Conservation (phyloP, 2,113 vertebrate genomes). For the Balaeniceps rex region DNA sequence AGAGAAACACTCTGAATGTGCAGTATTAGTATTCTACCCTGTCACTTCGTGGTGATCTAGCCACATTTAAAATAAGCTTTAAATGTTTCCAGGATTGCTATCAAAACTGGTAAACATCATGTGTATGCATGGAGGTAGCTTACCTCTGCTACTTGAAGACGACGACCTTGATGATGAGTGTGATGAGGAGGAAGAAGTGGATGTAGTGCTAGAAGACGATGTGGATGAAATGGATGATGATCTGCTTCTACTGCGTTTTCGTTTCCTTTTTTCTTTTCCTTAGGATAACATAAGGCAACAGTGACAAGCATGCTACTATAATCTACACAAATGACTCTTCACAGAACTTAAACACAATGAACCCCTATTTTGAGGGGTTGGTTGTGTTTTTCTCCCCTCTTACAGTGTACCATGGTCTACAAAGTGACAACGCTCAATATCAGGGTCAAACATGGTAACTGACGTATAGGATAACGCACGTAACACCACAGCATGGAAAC, state of each 20-base stretch:
- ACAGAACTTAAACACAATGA: background rate
- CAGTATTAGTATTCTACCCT: background rate
- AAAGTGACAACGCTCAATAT: no score
- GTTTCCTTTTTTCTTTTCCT: constrained; percentile 80
- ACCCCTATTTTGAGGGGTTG: fast-evolving
- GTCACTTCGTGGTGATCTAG: background rate
- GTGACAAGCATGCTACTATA: background rate
- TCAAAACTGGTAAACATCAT: background rate
- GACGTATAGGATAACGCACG: background rate
- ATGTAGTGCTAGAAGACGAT: constrained; percentile 67
- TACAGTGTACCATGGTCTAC: fast-evolving
- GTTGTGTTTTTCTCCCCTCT: no score
- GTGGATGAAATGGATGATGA: constrained; percentile 79
- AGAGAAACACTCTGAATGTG: background rate
- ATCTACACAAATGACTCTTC: background rate
- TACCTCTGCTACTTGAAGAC: constrained; percentile 79
- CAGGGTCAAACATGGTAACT: fast-evolving
- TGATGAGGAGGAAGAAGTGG: constrained; percentile 64
- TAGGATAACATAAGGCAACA: background rate
- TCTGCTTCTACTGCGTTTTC: constrained; percentile 82
- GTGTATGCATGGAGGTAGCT: background rate
- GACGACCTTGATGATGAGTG: constrained; percentile 60
- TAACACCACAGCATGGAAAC: fast-evolving
- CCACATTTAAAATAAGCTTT: background rate
- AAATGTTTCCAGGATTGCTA: background rate